phyloP scores from a whole-genome alignment of 2,113 vertebrate species.

The Oostethus manadensis region DNA sequence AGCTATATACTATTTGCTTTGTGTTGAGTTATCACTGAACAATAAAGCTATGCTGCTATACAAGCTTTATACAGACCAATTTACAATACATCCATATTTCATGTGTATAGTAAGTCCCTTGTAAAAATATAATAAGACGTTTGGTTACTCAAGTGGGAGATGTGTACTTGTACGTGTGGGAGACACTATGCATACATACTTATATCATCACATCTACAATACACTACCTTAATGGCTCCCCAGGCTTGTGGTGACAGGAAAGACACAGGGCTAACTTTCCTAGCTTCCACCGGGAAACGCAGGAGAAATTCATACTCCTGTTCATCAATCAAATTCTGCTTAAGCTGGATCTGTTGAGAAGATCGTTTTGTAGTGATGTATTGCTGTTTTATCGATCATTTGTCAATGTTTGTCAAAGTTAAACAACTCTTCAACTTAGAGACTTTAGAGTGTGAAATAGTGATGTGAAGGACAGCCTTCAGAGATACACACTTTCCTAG shows the following conservation, averaged over 20 bases:
- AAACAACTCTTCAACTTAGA: slow-evolving; percentile 12
- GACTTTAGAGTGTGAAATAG: slow-evolving; percentile 34
- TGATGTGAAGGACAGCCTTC: slow-evolving; percentile 58
- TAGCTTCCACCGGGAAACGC: slow-evolving; percentile 69
- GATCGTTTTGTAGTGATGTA: slow-evolving; percentile 25
- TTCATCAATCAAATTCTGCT: slow-evolving; percentile 68
- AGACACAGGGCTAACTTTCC: slow-evolving; percentile 69
- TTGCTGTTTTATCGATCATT: slow-evolving; percentile 12
- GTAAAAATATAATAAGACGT: too few relatives aligned
- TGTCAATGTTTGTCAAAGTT: slow-evolving; percentile 13
- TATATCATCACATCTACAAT: too few relatives aligned
- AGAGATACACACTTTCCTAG: slow-evolving; percentile 38
- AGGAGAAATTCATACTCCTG: slow-evolving; percentile 79
- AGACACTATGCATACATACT: too few relatives aligned
- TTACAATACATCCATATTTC: too few relatives aligned
- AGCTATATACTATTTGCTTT: too few relatives aligned
- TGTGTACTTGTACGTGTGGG: not conserved
- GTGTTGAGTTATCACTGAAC: too few relatives aligned
- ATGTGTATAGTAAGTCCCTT: too few relatives aligned
- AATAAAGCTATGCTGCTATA: too few relatives aligned
- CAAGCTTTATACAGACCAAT: too few relatives aligned
- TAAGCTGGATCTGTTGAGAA: slow-evolving; percentile 73
- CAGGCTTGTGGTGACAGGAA: slow-evolving; percentile 77
- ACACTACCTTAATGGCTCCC: slow-evolving; percentile 77
- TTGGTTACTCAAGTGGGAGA: not conserved